These are phyloP conservation scores for Perca flavescens DNA, from an alignment of 2,113 vertebrate species.

Conservation along the genomic window DNA sequence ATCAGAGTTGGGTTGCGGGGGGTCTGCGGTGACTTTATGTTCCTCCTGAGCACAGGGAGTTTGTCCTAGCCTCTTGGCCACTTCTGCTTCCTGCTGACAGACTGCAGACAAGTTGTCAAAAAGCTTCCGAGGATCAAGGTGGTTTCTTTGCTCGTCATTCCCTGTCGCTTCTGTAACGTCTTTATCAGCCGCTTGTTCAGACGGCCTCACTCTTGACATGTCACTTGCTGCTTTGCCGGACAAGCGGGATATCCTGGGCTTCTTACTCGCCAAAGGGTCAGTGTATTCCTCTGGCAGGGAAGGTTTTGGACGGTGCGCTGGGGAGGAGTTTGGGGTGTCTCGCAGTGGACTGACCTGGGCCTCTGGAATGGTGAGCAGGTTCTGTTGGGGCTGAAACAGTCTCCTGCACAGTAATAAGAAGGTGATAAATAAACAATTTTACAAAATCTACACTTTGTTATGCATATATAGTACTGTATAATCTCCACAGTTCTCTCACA, in stretches of 20 bases:
- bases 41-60: constrained; percentile 32
- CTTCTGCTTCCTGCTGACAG: constrained; percentile 80
- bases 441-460: neutral
- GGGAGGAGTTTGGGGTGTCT: constrained; percentile 87
- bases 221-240: constrained; percentile 83
- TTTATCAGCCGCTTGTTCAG: constrained; percentile 69
- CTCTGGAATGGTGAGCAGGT: constrained; percentile 78
- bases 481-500: no score
- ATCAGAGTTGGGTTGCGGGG: constrained; percentile 2
- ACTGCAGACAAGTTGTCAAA: constrained; percentile 86
- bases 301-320: constrained; percentile 81
- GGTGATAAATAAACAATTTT: neutral
- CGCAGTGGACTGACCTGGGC: constrained; percentile 87
- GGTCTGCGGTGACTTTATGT: neutral
- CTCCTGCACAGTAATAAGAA: constrained; percentile 81
- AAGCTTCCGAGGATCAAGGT: constrained; percentile 80
- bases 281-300: constrained; percentile 84
- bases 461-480: neutral
- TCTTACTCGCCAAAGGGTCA: constrained; percentile 89
- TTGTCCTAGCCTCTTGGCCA: constrained; percentile 67
- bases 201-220: constrained; percentile 56
- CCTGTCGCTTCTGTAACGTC: neutral
- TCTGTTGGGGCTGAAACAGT: constrained; percentile 87
- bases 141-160: constrained; percentile 42
- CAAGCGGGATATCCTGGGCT: constrained; percentile 89